Base-by-base conservation (phyloP, 2,888 invertebrate species). In the Acanthopleura granulata region DNA sequence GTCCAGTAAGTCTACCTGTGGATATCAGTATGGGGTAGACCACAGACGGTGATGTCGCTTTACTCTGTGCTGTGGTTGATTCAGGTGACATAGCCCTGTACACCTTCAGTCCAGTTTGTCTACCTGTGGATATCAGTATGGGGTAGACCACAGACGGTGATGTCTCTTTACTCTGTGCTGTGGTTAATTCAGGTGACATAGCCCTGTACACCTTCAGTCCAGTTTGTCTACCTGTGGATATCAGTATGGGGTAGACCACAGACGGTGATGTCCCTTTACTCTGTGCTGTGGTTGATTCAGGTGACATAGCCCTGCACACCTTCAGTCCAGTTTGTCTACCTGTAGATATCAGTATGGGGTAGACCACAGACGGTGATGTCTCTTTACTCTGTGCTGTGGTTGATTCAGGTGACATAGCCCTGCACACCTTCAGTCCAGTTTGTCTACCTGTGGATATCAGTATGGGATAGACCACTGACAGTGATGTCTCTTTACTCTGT, bases 61-160 rank as follows among this genome's bases (percentile, higher is more conserved):
- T 90, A 49, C 85, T 86, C 70, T 86, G 88, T 84, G 90, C 89
- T 9, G 85, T 89, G 0, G 86, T 88, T 11, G 89, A 88, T 72
- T 77, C 79, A 76, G 90, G 90, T 6, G 87, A 89, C 72, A 84
- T 89, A 27, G 83, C 87, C 30, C 90, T 89, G 82, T 88, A 86
- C 75, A 79, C 80, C 14, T 84, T 88, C 75, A 78, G 81, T n/a
- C 78, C 82, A 72, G 77, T 86, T 51, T 25, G 71, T 18, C 75
- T 88, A 40, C 86, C 86, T 9, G 49, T 73, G 9, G 40, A 40
- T 40, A 40, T 40, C 40, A 40, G 40, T 40, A 40, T 40, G 40
- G 40, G 40, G 40, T 40, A 40, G 40, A 40, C 9, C 40, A 40
- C 40, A 40, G 40, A 40, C 40, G 89, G 89, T 74, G 81, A 79